Evolutionary conservation across 2,113 vertebrate genomes (phyloP).

Genomic region (Laterallus jamaicensis): DNA sequence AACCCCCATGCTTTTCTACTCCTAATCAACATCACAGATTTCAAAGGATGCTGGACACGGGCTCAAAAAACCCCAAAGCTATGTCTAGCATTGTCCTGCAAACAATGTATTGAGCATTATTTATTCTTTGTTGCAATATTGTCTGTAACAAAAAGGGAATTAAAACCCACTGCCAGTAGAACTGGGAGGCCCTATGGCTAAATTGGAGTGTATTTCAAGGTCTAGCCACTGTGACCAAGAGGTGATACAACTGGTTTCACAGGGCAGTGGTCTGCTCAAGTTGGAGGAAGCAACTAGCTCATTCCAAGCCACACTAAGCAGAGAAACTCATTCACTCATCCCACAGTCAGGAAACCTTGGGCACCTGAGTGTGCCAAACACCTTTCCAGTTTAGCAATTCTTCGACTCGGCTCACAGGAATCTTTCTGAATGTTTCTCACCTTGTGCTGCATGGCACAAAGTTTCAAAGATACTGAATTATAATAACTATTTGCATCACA

Average conservation of each 20-base stretch:
- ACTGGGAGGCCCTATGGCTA: background rate
- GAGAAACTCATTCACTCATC: background rate
- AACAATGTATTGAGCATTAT: background rate
- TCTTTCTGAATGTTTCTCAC: background rate
- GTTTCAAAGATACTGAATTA: background rate
- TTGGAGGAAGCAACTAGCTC: background rate
- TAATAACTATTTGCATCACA: background rate
- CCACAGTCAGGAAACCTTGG: fast-evolving
- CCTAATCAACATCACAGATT: background rate
- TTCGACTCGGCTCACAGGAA: background rate
- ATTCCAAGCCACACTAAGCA: background rate
- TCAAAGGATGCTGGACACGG: background rate
- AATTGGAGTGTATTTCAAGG: background rate
- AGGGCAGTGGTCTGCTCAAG: fast-evolving
- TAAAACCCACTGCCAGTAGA: background rate
- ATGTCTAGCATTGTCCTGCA: background rate
- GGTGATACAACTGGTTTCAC: background rate
- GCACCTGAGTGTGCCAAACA: background rate
- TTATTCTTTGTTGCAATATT: background rate
- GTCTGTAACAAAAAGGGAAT: background rate
- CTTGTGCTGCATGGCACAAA: background rate
- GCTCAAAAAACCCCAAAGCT: too few species aligned
- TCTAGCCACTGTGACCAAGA: background rate
- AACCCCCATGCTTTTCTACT: background rate
- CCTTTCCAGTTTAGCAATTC: background rate